phyloP scores from a whole-genome alignment of 2,888 invertebrate genomes.

The Caenorhabditis afra region DNA sequence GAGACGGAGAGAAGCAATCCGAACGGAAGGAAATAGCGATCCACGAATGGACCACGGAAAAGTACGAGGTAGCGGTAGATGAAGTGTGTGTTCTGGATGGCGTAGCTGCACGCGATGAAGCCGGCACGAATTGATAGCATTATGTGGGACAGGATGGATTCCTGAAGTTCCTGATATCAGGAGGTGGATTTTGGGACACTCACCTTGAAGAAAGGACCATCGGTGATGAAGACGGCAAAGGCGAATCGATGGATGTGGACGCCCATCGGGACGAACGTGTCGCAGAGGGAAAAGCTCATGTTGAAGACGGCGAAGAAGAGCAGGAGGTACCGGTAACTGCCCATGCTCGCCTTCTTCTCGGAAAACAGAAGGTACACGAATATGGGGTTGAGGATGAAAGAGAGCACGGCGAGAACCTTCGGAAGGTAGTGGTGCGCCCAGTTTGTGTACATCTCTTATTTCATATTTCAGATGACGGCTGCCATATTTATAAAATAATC shows the following conservation, averaged over 20 bases:
- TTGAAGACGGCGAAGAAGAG: constrained; percentile 28
- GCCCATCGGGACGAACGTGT: constrained; percentile 27
- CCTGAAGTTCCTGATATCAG: background rate
- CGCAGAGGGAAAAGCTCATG: constrained; percentile 22
- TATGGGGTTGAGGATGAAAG: constrained; percentile 22
- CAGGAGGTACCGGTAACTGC: constrained; percentile 15
- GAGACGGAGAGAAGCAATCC: constrained; percentile 2
- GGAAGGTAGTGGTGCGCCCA: constrained; percentile 43
- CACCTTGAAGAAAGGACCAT: constrained; percentile 33
- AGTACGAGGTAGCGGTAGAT: constrained; percentile 26
- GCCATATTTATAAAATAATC: too few relatives aligned
- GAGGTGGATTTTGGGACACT: background rate
- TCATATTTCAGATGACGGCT: too few relatives aligned
- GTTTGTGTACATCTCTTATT: constrained; percentile 25
- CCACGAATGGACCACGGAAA: constrained; percentile 1
- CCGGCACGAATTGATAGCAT: constrained; percentile 9
- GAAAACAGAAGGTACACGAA: constrained; percentile 18
- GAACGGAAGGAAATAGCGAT: constrained; percentile 14
- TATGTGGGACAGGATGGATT: background rate
- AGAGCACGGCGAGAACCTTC: constrained; percentile 1
- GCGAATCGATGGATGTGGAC: constrained; percentile 1
- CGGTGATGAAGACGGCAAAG: constrained; percentile 31
- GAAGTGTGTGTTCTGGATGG: constrained; percentile 21
- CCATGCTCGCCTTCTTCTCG: constrained; percentile 13
- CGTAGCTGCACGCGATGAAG: constrained; percentile 16